Percentiles rank a stretch among this genome's conserved stretches.
phyloP scores from a whole-genome alignment of 2,797 vertebrate species.

The Melanotaenia pygmaea region DNA sequence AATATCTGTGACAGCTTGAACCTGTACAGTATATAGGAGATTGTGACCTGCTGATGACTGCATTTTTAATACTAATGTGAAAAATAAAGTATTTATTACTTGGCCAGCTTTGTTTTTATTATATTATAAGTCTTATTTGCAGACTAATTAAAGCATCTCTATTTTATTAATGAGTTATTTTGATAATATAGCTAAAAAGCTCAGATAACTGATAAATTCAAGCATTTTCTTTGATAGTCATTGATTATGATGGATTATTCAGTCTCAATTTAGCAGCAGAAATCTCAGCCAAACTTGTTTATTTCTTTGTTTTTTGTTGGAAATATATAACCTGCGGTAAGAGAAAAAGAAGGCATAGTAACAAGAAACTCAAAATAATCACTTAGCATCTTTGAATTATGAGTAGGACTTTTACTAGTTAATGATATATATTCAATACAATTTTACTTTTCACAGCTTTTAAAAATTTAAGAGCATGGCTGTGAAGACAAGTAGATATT shows the following conservation, averaged over 20 bases:
- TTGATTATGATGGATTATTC: no score
- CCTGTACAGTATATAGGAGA: slow-evolving; percentile 41
- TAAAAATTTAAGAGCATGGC: not conserved
- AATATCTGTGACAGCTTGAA: slow-evolving; percentile 24
- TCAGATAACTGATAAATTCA: no score
- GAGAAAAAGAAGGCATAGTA: not conserved
- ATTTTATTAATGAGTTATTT: no score
- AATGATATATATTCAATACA: not conserved
- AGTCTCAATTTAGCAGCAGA: not conserved
- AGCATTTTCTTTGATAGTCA: no score
- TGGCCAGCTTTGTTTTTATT: not conserved
- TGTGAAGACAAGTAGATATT: not conserved
- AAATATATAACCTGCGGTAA: not conserved
- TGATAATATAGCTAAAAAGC: no score
- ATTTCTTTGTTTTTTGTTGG: not conserved
- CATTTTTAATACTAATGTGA: slow-evolving; percentile 69
- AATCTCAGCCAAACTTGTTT: not conserved
- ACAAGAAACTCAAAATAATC: not conserved
- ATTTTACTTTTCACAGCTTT: not conserved
- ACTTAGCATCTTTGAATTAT: not conserved
- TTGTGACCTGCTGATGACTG: slow-evolving; percentile 43
- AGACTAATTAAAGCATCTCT: no score
- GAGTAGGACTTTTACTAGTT: not conserved
- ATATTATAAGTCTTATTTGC: not conserved
- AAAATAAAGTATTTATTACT: slow-evolving; percentile 81